Conservation (phyloP, 2,113 vertebrate genomes). For the Aix galericulata region DNA sequence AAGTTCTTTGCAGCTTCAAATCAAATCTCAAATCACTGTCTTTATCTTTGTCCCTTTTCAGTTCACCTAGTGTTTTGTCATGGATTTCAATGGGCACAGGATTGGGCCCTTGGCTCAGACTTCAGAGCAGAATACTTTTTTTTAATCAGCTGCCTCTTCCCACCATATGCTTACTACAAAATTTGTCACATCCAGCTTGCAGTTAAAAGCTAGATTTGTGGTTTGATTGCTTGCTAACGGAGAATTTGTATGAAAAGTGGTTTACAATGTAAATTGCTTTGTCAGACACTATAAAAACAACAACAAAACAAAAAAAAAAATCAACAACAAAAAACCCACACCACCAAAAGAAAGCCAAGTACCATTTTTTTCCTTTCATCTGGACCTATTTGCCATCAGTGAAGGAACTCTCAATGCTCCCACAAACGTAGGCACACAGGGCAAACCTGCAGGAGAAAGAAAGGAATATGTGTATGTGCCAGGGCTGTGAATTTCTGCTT, state of each 20-base stretch:
- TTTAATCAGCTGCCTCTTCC: background rate
- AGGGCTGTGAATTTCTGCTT: background rate
- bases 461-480: background rate
- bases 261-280: slow-evolving; percentile 5
- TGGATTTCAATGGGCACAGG: background rate
- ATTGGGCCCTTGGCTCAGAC: background rate
- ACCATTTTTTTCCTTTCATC: background rate
- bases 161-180: background rate
- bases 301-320: background rate
- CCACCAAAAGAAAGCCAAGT: background rate
- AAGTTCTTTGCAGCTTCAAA: background rate
- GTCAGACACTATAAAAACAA: background rate
- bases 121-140: background rate
- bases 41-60: background rate
- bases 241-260: slow-evolving; percentile 7
- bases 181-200: slow-evolving; percentile 45
- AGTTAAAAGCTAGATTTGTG: background rate
- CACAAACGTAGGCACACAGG: background rate
- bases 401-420: background rate
- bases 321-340: no score
- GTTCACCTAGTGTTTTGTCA: background rate
- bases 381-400: background rate
- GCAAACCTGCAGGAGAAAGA: background rate
- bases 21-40: background rate
- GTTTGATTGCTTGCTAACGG: slow-evolving; percentile 53